Conservation (phyloP, 2,888 invertebrate species). For the Chrysomela aeneicollis region DNA sequence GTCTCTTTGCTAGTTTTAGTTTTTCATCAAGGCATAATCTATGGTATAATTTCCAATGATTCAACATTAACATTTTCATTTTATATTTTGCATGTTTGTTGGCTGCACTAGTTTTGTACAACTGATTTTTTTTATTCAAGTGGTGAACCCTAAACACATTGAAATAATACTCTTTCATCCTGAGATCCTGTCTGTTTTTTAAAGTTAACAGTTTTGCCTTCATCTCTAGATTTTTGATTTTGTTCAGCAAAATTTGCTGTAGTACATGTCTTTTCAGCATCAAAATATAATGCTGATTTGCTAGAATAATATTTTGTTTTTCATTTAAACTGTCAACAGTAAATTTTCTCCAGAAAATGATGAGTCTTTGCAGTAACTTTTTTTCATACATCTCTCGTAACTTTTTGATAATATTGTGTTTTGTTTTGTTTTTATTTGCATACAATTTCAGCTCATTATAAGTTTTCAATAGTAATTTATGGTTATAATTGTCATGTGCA, state of each 20-base stretch:
- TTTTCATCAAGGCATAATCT: slow-evolving; percentile 27
- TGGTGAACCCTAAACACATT: slow-evolving; percentile 24
- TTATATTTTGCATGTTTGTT: slow-evolving; percentile 25
- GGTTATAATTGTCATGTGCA: slow-evolving; percentile 35
- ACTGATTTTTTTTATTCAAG: slow-evolving; percentile 10
- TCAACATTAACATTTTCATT: slow-evolving; percentile 30
- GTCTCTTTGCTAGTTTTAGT: slow-evolving; percentile 16
- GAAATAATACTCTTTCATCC: slow-evolving; percentile 27
- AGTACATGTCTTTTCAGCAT: slow-evolving; percentile 39
- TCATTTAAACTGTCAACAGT: slow-evolving; percentile 22
- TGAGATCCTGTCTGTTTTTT: slow-evolving; percentile 2
- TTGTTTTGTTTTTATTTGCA: slow-evolving; percentile 20
- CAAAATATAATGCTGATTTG: slow-evolving; percentile 32
- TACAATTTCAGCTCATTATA: slow-evolving; percentile 26
- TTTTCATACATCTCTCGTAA: slow-evolving; percentile 30
- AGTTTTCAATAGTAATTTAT: slow-evolving; percentile 28
- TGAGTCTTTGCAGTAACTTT: slow-evolving; percentile 32
- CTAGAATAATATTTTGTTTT: slow-evolving; percentile 35
- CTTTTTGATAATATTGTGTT: slow-evolving; percentile 21
- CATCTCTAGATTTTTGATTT: slow-evolving; percentile 13
- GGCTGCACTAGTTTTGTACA: slow-evolving; percentile 22
- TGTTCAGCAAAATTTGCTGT: slow-evolving; percentile 31
- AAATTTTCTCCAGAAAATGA: slow-evolving; percentile 33
- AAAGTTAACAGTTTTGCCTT: background rate
- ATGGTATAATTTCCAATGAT: slow-evolving; percentile 23